These are phyloP conservation scores for Chaenocephalus aceratus DNA, from an alignment of 2,113 vertebrate genomes.

Conservation along the genomic window DNA sequence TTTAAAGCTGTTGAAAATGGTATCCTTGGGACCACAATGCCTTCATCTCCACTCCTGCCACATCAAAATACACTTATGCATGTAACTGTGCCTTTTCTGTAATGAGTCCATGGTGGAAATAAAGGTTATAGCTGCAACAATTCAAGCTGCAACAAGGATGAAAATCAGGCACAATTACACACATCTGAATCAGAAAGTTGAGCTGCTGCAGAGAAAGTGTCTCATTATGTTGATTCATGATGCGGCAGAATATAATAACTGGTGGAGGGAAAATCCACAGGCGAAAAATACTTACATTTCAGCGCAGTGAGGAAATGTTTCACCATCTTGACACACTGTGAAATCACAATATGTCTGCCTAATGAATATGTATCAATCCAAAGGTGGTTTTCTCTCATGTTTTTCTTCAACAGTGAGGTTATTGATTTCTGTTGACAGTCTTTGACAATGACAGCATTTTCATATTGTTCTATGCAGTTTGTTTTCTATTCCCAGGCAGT, in stretches of 20 bases:
- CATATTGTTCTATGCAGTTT: conserved; percentile 2
- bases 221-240: neutral
- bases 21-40: too few species aligned
- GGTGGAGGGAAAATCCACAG: neutral
- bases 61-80: neutral
- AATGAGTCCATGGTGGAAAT: neutral
- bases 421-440: neutral
- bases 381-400: neutral
- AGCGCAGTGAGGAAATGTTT: neutral
- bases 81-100: neutral
- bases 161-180: neutral
- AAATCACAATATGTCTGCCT: neutral
- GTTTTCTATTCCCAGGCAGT: neutral
- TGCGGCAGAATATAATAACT: neutral
- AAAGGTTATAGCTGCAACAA: neutral
- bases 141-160: neutral
- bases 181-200: neutral
- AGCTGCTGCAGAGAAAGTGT: neutral
- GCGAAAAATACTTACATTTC: neutral
- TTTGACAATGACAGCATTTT: too few species aligned
- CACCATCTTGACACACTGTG: neutral
- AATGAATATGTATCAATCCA: neutral
- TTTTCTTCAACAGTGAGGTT: neutral
- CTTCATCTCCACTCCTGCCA: too few species aligned
- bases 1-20: too few species aligned